Base-by-base conservation (phyloP, 2,113 vertebrate genomes). In the Monopterus albus region DNA sequence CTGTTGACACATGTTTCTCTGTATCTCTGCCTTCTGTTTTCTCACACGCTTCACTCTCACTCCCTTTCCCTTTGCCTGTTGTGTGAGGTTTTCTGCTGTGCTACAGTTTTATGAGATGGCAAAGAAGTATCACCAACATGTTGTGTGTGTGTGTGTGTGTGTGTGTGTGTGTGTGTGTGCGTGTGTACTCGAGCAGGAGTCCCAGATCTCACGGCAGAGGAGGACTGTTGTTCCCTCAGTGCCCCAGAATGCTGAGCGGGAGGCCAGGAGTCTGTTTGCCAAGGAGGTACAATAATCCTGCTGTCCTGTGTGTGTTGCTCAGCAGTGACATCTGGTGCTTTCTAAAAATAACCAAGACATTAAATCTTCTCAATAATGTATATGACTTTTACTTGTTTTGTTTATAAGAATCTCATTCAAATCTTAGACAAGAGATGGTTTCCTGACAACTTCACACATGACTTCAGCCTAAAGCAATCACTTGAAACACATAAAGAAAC, bases 221-320 rank as follows among this genome's bases (percentile, higher is more conserved):
- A 95, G 97, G 84, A 98, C 98, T 0, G 68, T 96, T 8, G 89
- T 94, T 75, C 94, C 95, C 0, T 94, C 95, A 0, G 96, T 99
- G 59, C 98, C 97, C 67, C 95, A 96, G 82, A 96, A 98, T 58
- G 96, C 96, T 11, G 94, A 95, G 56, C 93, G 91, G 70, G 95
- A 95, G 85, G 97, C 97, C 55, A 94, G 94, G 87, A 96, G 94
- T 78, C 94, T 99, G 70, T 97, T 99, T 68, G 96, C 96, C 81
- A 97, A 95, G 93, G 96, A 99, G 96, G 98, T 99, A 92, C 74
- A 26, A 6, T 8, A 18, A 36, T 35, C n/a, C 45, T 57, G 31
- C 26, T 2, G 23, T 18, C 26, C 18, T 6, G 11, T 14, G 26
- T 15, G 21, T 11, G 6, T 3, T 18, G 26, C 36, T 13, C 28